Conservation (phyloP, 2,888 invertebrate genomes). For the Cryptocephalus primarius region DNA sequence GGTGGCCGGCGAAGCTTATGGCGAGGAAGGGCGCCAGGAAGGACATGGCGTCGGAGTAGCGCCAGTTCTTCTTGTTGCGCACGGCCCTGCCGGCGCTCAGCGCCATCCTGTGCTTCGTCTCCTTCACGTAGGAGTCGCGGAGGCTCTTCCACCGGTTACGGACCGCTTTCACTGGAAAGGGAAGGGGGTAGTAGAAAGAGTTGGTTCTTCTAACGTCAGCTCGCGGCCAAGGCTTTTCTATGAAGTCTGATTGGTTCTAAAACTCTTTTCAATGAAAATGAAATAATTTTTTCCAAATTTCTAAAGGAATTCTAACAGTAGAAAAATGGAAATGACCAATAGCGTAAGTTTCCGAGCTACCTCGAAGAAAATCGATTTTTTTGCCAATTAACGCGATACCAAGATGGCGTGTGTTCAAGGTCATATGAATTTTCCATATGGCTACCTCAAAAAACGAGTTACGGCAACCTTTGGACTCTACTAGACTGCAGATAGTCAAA, state of each 20-base stretch:
- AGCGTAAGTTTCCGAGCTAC: no score
- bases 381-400: no score
- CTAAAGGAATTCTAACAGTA: no score
- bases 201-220: no score
- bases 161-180: conserved; percentile 12
- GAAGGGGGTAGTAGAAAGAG: not conserved
- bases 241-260: not conserved
- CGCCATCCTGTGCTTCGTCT: conserved; percentile 11
- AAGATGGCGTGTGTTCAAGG: no score
- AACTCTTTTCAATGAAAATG: not conserved
- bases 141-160: conserved; percentile 16
- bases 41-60: conserved; percentile 12
- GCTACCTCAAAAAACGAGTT: no score
- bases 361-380: no score
- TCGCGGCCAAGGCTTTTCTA: not conserved
- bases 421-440: no score
- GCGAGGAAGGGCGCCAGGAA: conserved; percentile 12
- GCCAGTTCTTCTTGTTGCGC: conserved; percentile 11
- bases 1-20: conserved; percentile 6
- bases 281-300: no score
- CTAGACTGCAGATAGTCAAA: no score
- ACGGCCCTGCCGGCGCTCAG: conserved; percentile 7
- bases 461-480: no score
- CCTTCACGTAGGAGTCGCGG: conserved; percentile 15
- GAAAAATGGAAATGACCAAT: no score